Base-by-base conservation (phyloP, 2,113 vertebrate genomes). In the Daubentonia madagascariensis region DNA sequence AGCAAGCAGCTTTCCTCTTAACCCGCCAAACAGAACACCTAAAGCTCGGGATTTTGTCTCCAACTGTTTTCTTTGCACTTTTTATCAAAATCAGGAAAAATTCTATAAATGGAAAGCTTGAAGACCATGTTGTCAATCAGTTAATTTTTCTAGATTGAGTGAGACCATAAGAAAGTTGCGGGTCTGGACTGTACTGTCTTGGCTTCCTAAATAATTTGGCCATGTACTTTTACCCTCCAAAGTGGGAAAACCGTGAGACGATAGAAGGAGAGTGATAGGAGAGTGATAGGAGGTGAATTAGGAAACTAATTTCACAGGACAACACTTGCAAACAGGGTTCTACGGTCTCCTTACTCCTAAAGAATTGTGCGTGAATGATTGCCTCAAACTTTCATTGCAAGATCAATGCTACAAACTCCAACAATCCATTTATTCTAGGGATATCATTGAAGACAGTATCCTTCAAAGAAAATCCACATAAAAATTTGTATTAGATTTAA, bases 11-110 rank as follows among this genome's bases (percentile, higher is more conserved):
- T 80, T 28, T 83, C 10, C 61, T 81, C 23, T 86, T 89, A 80
- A 90, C 28, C 45, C 35, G 43, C 11, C 25, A 72, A 89, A 80
- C 11, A 88, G 67, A 94, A 95, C 61, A 93, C 6, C 37, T 54
- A 78, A 30, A 89, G 48, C 17, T 79, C 63, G 52, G 6, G 32
- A 57, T 81, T 95, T 96, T 73, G 43, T 78, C 37, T 93, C 68
- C 93, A 91, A 92, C 2, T 61, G 14, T 52, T 85, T 83, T 30
- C 52, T 93, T 95, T 43, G 78, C 87, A 54, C 61, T 95, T 91
- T 85, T 86, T 76, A 95, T 52, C n/a, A 91, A 95, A 94, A 57
- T 89, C 30, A 93, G 45, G 79, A 95, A 25, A 83, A 95, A 91
- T 57, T 80, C 48, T 96, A 50, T 40, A 78, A 32, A 59, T 25